phyloP scores from a whole-genome alignment of 2,797 vertebrate genomes.

The Sardinella longiceps region DNA sequence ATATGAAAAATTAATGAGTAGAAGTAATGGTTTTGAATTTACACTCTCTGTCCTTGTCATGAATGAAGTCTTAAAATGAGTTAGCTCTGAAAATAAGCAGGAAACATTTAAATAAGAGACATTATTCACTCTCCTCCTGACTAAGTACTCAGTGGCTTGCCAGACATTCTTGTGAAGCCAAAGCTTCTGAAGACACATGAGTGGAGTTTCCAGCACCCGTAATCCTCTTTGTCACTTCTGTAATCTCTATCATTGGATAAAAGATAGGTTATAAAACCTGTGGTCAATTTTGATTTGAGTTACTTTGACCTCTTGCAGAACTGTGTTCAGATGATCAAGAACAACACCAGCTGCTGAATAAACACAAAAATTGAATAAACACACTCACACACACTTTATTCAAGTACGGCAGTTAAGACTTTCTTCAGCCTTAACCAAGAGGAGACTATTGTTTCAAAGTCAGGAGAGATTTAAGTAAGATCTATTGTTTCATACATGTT shows the following conservation, averaged over 20 bases:
- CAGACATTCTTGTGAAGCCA: not conserved
- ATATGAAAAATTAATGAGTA: not conserved
- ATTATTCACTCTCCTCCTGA: not conserved
- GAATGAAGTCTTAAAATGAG: not conserved
- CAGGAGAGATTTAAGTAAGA: too few relatives aligned
- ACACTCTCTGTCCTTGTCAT: not conserved
- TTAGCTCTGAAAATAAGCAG: not conserved
- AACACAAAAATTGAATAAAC: not conserved
- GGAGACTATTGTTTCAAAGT: too few relatives aligned
- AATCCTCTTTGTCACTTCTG: not conserved
- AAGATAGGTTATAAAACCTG: not conserved
- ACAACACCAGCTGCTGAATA: not conserved
- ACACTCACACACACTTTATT: not conserved
- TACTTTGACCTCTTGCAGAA: not conserved
- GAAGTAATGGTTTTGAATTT: not conserved
- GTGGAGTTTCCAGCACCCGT: not conserved
- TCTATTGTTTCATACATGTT: too few relatives aligned
- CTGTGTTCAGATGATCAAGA: not conserved
- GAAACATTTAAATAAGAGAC: not conserved
- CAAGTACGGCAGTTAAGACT: not conserved
- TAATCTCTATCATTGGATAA: slow-evolving; percentile 6
- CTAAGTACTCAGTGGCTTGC: not conserved
- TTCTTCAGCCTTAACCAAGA: too few relatives aligned
- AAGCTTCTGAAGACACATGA: slow-evolving; percentile 11
- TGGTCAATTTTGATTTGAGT: not conserved